These are phyloP conservation scores for Urocitellus parryii DNA, from an alignment of 2,113 vertebrate genomes.

Conservation along the genomic window DNA sequence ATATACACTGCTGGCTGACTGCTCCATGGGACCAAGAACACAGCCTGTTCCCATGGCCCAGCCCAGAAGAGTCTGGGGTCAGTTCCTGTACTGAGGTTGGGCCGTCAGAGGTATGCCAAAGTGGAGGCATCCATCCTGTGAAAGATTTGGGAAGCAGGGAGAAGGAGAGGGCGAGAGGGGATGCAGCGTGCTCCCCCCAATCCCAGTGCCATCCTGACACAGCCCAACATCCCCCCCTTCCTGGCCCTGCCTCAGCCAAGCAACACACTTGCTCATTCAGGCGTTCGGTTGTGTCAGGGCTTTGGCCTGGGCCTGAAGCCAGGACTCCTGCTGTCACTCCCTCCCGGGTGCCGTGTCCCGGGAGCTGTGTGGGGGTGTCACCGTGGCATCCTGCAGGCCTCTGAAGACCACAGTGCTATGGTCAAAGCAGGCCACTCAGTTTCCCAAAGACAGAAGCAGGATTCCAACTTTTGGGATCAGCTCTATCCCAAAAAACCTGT, in stretches of 20 bases:
- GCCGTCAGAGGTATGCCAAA: not conserved
- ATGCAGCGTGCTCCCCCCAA: accelerated
- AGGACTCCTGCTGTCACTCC: not conserved
- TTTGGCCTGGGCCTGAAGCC: not conserved
- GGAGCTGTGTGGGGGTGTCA: accelerated
- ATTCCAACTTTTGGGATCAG: not conserved
- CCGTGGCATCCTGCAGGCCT: not conserved
- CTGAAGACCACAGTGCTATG: not conserved
- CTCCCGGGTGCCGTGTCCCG: accelerated
- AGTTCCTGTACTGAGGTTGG: not conserved
- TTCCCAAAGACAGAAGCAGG: not conserved
- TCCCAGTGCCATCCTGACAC: not conserved
- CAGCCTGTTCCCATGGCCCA: not conserved
- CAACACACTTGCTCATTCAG: accelerated
- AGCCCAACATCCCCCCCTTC: not conserved
- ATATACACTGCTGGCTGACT: not conserved
- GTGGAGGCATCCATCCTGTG: not conserved
- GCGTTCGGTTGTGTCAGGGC: not conserved
- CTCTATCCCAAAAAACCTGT: not conserved
- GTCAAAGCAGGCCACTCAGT: not conserved
- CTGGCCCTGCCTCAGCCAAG: not conserved
- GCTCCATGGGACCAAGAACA: not conserved
- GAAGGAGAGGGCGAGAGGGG: not conserved
- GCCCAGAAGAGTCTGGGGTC: not conserved
- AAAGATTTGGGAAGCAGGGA: not conserved